Base-by-base conservation (phyloP, 2,113 vertebrate species). In the Nanorana parkeri region DNA sequence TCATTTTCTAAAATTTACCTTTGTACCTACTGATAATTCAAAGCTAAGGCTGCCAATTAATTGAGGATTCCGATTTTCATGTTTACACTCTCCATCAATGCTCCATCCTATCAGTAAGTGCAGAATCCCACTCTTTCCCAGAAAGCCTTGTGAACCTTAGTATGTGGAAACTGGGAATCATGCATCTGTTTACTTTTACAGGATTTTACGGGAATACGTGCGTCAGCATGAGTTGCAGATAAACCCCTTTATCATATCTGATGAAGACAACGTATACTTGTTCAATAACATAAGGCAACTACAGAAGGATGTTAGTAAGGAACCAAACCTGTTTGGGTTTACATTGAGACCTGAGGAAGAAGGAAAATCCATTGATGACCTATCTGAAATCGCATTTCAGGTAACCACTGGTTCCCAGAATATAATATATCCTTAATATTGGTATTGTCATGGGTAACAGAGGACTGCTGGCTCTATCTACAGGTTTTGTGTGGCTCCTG, bases 231-330 rank as follows among this genome's bases (percentile, higher is more conserved):
- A 51, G 16, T n/a, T 81, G 47, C 52, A 65, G 17, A 3, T 74
- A 20, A 66, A 54, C 4, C 41, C 79, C 28, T 81, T 81, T 81
- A 56, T 74, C 24, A n/a, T 17, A 56, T 74, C 60, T 3, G 17
- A 81, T 23, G 60, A 64, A 1, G 28, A 81, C 17, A 81, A 24
- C 56, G 13, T 81, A 17, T 74, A 65, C 21, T 19, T 74, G 47
- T 81, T 66, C 72, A 81, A 81, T n/a, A 81, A 81, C 21, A 66
- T 74, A 32, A 74, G 69, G 32, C 21, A 66, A 17, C 17, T 72
- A 2, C 13, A 56, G 11, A 81, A 36, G 20, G 60, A 81, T 3
- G 60, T 81, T 13, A 41, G 15, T 16, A 26, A 65, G 19, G 26
- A 36, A 0, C 60, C 79, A 24, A 81, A 81, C 52, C 16, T 55